Percentiles rank a stretch among this genome's conserved stretches.
phyloP scores from a whole-genome alignment of 2,797 vertebrate genomes.

The Antrozous pallidus region DNA sequence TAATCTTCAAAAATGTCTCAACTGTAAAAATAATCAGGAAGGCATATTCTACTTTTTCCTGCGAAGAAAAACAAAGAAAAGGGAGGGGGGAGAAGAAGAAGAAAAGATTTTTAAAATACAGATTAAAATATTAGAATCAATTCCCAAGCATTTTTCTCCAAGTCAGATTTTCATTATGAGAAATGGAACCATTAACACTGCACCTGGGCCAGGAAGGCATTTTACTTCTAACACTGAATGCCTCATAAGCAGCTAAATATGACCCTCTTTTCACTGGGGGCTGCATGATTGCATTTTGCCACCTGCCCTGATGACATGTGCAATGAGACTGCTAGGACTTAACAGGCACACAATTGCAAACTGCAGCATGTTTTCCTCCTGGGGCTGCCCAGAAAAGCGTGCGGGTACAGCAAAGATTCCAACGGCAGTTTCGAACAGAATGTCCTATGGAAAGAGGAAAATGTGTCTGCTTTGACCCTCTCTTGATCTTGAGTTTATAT shows the following conservation, averaged over 20 bases:
- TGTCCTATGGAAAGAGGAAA: not conserved
- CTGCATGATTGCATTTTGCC: constrained; percentile 38
- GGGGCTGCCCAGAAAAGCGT: constrained; percentile 19
- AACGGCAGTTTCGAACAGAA: not conserved
- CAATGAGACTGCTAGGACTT: not conserved
- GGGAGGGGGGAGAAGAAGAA: not conserved
- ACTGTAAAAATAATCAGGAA: constrained; percentile 99
- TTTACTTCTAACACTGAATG: constrained; percentile 54
- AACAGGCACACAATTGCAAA: constrained; percentile 43
- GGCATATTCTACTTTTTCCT: constrained; percentile 99
- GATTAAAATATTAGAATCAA: constrained; percentile 12
- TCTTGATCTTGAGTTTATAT: not conserved
- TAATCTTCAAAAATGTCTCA: constrained; percentile 99
- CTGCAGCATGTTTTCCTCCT: not conserved
- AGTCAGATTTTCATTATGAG: constrained; percentile 46
- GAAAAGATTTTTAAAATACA: not conserved
- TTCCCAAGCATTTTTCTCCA: constrained; percentile 27
- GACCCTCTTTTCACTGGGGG: constrained; percentile 15
- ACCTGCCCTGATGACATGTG: constrained; percentile 35
- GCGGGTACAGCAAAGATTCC: not conserved
- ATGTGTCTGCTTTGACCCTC: not conserved
- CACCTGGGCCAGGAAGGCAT: constrained; percentile 43
- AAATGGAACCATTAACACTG: constrained; percentile 39
- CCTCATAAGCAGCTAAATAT: constrained; percentile 41
- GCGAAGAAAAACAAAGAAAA: constrained; percentile 76